These are phyloP conservation scores for Enteromius viviparus DNA, from an alignment of 2,797 vertebrate species.

Conservation along the genomic window DNA sequence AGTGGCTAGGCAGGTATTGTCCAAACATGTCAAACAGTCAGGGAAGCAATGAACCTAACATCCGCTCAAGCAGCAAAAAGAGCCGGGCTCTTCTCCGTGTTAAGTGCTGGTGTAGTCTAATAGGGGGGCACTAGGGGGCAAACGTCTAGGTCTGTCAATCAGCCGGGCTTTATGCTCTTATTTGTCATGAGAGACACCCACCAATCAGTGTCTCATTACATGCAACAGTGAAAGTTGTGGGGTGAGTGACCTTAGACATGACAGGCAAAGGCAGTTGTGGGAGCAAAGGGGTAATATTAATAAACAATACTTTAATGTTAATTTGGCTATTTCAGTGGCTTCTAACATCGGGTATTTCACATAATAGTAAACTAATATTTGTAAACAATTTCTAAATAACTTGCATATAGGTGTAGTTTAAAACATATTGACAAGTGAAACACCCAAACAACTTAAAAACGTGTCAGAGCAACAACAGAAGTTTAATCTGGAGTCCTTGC, in stretches of 20 bases:
- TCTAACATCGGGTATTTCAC: not conserved
- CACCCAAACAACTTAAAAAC: not conserved
- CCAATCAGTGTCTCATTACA: conserved; percentile 50
- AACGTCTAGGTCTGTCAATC: conserved; percentile 57
- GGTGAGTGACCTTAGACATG: conserved; percentile 49
- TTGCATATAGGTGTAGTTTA: not conserved
- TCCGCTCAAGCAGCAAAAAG: conserved; percentile 53
- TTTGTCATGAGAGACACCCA: conserved; percentile 43
- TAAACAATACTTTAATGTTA: not conserved
- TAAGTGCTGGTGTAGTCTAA: conserved; percentile 34
- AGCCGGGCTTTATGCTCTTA: conserved; percentile 49
- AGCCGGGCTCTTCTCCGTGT: conserved; percentile 31
- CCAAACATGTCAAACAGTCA: conserved; percentile 67
- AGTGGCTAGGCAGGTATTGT: conserved; percentile 65
- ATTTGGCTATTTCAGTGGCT: not conserved
- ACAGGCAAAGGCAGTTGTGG: conserved; percentile 44
- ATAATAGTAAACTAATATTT: not conserved
- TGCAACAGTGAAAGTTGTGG: conserved; percentile 56
- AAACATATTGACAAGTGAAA: not conserved
- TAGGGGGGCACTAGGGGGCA: conserved; percentile 51
- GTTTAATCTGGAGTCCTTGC: not conserved
- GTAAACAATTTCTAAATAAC: not conserved
- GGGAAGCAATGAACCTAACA: conserved; percentile 66
- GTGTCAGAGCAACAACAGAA: not conserved
- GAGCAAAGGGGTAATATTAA: not conserved